Evolutionary conservation across 2,888 invertebrate genomes (phyloP).

Genomic region (Gortyna flavago): DNA sequence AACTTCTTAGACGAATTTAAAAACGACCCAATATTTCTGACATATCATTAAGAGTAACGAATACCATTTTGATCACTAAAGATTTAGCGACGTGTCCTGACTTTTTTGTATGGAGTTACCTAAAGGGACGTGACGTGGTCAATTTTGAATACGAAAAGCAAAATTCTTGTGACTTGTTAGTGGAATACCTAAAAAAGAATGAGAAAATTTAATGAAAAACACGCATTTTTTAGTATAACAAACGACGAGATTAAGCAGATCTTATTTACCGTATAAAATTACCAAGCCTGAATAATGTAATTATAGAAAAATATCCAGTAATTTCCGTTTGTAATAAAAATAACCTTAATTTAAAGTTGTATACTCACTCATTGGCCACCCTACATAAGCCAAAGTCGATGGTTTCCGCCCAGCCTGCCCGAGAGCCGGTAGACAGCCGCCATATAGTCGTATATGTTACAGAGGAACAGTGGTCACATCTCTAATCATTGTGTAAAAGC

Average conservation of each 20-base stretch:
- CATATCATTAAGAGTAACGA: neutral
- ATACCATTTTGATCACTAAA: neutral
- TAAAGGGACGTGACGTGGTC: neutral
- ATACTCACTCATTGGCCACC: neutral
- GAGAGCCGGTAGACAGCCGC: neutral
- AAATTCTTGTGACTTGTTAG: neutral
- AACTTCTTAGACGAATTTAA: neutral
- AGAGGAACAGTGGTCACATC: conserved; percentile 59
- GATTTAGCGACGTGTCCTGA: neutral
- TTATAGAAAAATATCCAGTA: neutral
- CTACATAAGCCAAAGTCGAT: neutral
- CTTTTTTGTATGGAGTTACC: neutral
- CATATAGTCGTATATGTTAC: conserved; percentile 60
- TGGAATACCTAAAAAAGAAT: neutral
- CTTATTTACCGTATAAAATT: neutral
- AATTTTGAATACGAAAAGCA: neutral
- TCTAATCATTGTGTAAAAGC: conserved; percentile 58
- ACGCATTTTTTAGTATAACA: neutral
- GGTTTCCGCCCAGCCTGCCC: conserved; percentile 4
- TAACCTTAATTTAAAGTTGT: neutral
- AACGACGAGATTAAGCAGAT: neutral
- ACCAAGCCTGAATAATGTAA: neutral
- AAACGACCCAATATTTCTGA: neutral
- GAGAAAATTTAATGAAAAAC: neutral
- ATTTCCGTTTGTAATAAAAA: neutral